phyloP scores from a whole-genome alignment of 2,888 invertebrate genomes.

The Microdon myrmicae region DNA sequence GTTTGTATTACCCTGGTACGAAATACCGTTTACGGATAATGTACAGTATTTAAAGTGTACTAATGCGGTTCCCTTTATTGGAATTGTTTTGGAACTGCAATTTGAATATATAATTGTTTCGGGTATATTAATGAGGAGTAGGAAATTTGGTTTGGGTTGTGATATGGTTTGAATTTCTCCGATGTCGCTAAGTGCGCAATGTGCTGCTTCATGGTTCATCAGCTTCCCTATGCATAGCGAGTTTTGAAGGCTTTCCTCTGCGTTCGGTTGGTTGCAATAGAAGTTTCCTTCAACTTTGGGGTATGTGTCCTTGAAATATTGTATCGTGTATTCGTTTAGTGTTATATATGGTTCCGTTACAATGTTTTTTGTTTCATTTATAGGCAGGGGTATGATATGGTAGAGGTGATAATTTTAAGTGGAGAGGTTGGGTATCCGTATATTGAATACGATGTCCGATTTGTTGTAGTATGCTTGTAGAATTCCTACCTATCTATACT shows the following conservation, averaged over 20 bases:
- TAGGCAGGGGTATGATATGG: conserved; percentile 12
- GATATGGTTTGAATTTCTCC: conserved; percentile 7
- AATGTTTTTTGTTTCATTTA: conserved; percentile 9
- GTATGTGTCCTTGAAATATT: conserved; percentile 6
- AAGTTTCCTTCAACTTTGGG: conserved; percentile 18
- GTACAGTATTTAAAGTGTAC: conserved; percentile 5
- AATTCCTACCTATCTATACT: not conserved
- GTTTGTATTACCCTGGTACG: conserved; percentile 4
- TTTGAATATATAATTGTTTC: conserved; percentile 15
- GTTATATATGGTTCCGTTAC: conserved; percentile 12
- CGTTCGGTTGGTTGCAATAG: conserved; percentile 9
- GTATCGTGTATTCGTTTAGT: conserved; percentile 8
- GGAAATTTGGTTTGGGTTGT: conserved; percentile 26
- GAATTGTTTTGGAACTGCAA: conserved; percentile 2
- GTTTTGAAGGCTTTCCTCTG: conserved; percentile 8
- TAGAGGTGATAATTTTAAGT: not conserved
- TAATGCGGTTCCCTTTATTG: not conserved
- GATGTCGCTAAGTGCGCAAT: conserved; percentile 4
- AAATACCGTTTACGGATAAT: conserved; percentile 4
- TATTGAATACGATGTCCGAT: not conserved
- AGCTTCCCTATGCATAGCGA: conserved; percentile 14
- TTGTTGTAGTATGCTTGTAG: conserved; percentile 11
- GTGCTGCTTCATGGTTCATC: conserved; percentile 17
- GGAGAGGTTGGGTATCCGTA: too few species aligned
- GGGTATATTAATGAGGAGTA: conserved; percentile 13